These are phyloP conservation scores for Carlito syrichta DNA, from an alignment of 2,113 vertebrate species.

Conservation along the genomic window DNA sequence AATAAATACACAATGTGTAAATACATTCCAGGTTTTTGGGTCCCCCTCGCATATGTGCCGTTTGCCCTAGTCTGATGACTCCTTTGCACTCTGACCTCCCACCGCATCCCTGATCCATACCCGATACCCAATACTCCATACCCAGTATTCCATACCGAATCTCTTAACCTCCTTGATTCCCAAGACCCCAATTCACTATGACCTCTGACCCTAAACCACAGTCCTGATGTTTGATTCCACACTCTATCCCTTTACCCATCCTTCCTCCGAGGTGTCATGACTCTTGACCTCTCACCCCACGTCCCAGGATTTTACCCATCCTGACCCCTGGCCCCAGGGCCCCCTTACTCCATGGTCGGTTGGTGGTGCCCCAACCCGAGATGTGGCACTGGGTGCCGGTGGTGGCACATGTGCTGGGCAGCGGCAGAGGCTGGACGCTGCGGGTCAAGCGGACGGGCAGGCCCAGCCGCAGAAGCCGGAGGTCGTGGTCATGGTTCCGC, in stretches of 20 bases:
- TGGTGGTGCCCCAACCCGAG: constrained; percentile 85
- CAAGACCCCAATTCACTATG: neutral
- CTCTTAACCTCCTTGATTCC: neutral
- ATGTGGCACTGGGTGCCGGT: constrained; percentile 80
- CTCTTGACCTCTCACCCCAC: neutral
- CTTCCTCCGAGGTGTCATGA: neutral
- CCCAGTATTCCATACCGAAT: neutral
- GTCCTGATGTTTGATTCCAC: too few relatives aligned
- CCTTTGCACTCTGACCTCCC: neutral
- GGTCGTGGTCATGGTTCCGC: constrained; percentile 83
- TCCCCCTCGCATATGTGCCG: too few relatives aligned
- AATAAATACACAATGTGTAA: too few relatives aligned
- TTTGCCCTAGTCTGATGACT: neutral
- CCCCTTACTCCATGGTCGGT: constrained; percentile 46
- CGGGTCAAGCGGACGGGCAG: constrained; percentile 76
- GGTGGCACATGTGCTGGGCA: constrained; percentile 81
- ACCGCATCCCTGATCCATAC: neutral
- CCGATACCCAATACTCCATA: neutral
- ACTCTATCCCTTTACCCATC: neutral
- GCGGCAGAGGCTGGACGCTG: constrained; percentile 80
- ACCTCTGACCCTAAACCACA: neutral
- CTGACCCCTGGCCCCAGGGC: neutral
- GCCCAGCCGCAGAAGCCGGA: constrained; percentile 85
- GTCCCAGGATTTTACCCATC: neutral
- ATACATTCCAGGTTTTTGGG: too few relatives aligned